Evolutionary conservation across 2,888 invertebrate genomes (phyloP), one percentile per base, ranked within the genome.

Genomic region (Acanthosoma haemorrhoidale): DNA sequence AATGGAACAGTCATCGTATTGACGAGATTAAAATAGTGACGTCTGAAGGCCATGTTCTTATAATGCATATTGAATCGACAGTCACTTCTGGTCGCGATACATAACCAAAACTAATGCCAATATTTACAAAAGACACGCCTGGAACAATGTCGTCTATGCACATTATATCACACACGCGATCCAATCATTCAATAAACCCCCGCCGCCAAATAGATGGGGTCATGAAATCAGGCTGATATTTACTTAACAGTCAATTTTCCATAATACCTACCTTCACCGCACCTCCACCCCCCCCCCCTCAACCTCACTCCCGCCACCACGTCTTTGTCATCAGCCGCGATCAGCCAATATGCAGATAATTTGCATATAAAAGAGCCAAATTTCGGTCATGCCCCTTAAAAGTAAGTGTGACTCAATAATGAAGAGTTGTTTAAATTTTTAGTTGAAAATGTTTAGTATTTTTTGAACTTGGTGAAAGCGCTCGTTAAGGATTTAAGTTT

Each of bases 201-300:
- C 21, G 5, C 29, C 13, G 51, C n/a, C 25, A 51, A n/a, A n/a
- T n/a, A 51, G 51, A 25, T 51, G 25, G 51, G 51, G 51, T 51
- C 51, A 25, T 25, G 13, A 6, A 51, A 51, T 51, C 51, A n/a
- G 51, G n/a, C n/a, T 25, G 51, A 25, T 25, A 25, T 51, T 51
- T 51, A 51, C 29, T 51, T 51, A 51, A 25, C 51, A 51, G n/a
- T 51, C 51, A 25, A 51, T 51, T 51, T 51, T 51, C 25, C 29
- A 51, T 25, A 51, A 25, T 51, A 25, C 25, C 29, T 4, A 4
- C 8, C 0, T 5, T n/a, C n/a, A n/a, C n/a, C n/a, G n/a, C n/a
- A n/a, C 21, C 43, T 21, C 43, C 6, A 13, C 4, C 51, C 29
- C 5, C 32, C 32, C 32, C 32, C 32, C 4, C 32, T 32, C 32